These are phyloP conservation scores for Pedetes capensis DNA, from an alignment of 2,113 vertebrate species.

Conservation along the genomic window DNA sequence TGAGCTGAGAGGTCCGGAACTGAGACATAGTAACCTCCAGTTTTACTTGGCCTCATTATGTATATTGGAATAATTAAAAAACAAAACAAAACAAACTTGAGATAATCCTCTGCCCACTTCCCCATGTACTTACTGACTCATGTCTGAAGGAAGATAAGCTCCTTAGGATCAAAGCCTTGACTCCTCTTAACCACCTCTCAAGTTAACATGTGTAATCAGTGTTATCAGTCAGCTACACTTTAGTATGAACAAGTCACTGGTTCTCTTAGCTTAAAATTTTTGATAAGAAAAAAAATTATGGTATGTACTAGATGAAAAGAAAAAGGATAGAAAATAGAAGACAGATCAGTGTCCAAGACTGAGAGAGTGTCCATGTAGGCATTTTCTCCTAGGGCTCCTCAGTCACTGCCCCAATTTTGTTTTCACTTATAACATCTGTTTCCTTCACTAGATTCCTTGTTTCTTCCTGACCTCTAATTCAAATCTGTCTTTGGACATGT, in stretches of 20 bases:
- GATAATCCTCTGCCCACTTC: not conserved
- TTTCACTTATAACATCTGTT: not conserved
- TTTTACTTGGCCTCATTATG: not conserved
- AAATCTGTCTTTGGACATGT: not conserved
- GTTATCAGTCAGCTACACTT: not conserved
- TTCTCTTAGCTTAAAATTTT: not conserved
- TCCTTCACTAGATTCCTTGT: not conserved
- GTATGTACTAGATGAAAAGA: not conserved
- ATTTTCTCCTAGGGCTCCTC: not conserved
- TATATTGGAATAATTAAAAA: not conserved
- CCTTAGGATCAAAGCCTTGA: not conserved
- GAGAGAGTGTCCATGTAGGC: too few relatives aligned
- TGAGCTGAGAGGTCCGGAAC: not conserved
- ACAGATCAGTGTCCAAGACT: too few relatives aligned
- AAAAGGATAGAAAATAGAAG: too few relatives aligned
- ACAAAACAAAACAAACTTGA: too few relatives aligned
- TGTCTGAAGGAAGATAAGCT: not conserved
- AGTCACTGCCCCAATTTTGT: not conserved
- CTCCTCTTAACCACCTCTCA: not conserved
- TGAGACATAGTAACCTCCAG: not conserved
- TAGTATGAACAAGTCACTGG: not conserved
- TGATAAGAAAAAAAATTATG: not conserved
- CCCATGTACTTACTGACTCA: not conserved
- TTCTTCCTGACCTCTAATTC: not conserved
- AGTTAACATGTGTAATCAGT: not conserved